phyloP scores from a whole-genome alignment of 2,113 vertebrate genomes.

The Pseudorectes ferrugineus region DNA sequence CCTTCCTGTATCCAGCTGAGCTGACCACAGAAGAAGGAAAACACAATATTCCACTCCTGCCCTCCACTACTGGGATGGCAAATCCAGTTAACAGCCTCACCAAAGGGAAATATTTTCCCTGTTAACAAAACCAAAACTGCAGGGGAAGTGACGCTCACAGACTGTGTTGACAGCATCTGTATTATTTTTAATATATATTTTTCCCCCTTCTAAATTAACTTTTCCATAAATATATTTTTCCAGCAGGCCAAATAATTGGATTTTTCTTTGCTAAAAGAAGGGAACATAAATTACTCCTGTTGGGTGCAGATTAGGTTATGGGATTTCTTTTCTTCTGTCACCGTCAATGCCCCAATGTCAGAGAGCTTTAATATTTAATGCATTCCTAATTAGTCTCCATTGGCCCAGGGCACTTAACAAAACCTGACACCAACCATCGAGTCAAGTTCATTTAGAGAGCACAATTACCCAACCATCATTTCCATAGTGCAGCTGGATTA shows the following conservation, averaged over 20 bases:
- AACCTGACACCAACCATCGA: slow-evolving; percentile 74
- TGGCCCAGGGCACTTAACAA: slow-evolving; percentile 77
- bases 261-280: slow-evolving; percentile 76
- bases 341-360: slow-evolving; percentile 72
- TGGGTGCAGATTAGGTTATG: slow-evolving; percentile 77
- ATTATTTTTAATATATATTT: slow-evolving; percentile 2
- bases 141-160: background rate
- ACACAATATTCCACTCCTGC: background rate
- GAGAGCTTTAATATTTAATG: slow-evolving; percentile 82
- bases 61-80: background rate
- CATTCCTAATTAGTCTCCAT: slow-evolving; percentile 79
- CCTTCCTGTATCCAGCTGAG: background rate
- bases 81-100: background rate
- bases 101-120: background rate
- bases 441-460: slow-evolving; percentile 79
- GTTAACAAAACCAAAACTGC: background rate
- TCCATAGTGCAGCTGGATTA: slow-evolving; percentile 53
- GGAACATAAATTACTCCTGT: slow-evolving; percentile 79
- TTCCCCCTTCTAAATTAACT: slow-evolving; percentile 52
- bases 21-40: background rate
- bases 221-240: slow-evolving; percentile 72
- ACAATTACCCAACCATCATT: slow-evolving; percentile 72
- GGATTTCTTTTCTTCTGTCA: slow-evolving; percentile 79
- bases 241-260: slow-evolving; percentile 72
- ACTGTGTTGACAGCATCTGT: background rate